These are phyloP conservation scores for Drosophila pectinifera DNA, from an alignment of 1,140 invertebrate genomes.

Conservation along the genomic window DNA sequence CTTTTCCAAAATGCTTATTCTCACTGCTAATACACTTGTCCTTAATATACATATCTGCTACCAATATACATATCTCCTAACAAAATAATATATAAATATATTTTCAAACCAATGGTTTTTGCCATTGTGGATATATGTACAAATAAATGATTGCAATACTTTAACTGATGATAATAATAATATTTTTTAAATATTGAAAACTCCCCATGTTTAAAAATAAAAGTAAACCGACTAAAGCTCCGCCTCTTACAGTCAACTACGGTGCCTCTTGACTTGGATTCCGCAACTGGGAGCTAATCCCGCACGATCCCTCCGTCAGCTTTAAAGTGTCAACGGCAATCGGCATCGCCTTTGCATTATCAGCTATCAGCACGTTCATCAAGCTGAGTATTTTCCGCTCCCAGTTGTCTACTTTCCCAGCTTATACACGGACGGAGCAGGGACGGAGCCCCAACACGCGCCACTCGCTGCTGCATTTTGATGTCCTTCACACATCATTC, in stretches of 20 bases:
- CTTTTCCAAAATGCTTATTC: no score
- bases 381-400: constrained; percentile 49
- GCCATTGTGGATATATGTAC: no score
- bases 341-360: constrained; percentile 42
- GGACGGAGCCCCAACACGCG: constrained; percentile 12
- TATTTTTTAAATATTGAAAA: no score
- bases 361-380: constrained; percentile 65
- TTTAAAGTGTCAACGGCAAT: constrained; percentile 40
- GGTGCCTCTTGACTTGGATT: not conserved
- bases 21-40: no score
- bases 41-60: no score
- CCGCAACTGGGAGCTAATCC: not conserved
- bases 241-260: not conserved
- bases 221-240: no score
- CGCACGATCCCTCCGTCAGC: constrained; percentile 12
- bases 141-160: no score
- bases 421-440: not conserved
- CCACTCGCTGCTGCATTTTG: constrained; percentile 59
- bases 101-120: no score
- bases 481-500: constrained; percentile 81
- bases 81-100: no score
- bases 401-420: constrained; percentile 61
- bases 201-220: no score
- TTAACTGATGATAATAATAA: no score
- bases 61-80: no score